These are phyloP conservation scores for Nannoperca obscura DNA, from an alignment of 2,797 vertebrate species.

Conservation along the genomic window DNA sequence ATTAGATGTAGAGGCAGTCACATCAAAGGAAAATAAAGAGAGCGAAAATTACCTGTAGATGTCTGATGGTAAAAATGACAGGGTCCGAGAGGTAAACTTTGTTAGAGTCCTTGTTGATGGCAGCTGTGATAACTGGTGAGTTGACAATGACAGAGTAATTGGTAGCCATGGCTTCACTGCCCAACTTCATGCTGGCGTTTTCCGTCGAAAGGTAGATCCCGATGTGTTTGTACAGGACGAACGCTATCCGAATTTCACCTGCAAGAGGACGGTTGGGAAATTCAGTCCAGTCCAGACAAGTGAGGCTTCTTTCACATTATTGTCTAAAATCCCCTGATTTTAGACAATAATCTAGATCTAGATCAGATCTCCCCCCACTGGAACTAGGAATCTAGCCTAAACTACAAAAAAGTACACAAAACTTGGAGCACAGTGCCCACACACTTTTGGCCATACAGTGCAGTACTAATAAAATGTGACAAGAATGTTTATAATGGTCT, in stretches of 20 bases:
- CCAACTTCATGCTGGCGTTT: conserved; percentile 97
- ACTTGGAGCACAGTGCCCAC: background rate
- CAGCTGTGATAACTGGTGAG: conserved; percentile 95
- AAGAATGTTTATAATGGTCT: background rate
- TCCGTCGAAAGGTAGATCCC: conserved; percentile 96
- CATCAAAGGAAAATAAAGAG: conserved; percentile 31
- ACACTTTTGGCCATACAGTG: background rate
- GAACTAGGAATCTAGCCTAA: background rate
- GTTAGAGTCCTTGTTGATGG: conserved; percentile 98
- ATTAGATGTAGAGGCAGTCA: conserved; percentile 28
- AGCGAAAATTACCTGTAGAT: conserved; percentile 90
- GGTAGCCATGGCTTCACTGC: conserved; percentile 92
- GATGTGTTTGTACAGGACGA: conserved; percentile 97
- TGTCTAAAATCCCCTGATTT: background rate
- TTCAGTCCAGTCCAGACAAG: background rate
- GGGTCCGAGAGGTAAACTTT: conserved; percentile 98
- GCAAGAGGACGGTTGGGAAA: conserved; percentile 24
- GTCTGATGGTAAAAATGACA: conserved; percentile 95
- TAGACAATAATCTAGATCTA: too few relatives aligned
- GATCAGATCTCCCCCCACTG: background rate
- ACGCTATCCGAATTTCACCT: conserved; percentile 98
- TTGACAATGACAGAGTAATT: conserved; percentile 99
- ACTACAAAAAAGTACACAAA: background rate
- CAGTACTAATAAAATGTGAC: background rate
- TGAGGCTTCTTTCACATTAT: background rate